Conservation (phyloP, 2,888 invertebrate species). For the Creontiades dilutus region DNA sequence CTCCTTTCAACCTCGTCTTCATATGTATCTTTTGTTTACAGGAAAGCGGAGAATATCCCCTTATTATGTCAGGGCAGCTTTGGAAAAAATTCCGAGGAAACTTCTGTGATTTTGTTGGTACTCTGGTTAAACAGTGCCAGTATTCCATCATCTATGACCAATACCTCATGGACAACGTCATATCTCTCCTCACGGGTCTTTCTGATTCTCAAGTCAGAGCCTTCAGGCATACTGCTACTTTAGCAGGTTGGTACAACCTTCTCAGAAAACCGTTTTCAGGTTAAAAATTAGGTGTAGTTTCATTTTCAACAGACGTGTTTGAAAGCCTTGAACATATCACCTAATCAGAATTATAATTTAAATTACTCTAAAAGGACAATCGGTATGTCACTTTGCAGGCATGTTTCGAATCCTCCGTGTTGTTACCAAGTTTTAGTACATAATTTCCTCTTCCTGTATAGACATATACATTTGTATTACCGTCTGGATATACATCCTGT, state of each 20-base stretch:
- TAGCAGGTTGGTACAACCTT: conserved; percentile 84
- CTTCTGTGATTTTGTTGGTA: conserved; percentile 98
- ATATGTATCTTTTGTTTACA: conserved; percentile 77
- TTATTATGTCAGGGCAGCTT: conserved; percentile 96
- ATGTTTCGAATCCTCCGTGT: no score
- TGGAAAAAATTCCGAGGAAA: conserved; percentile 98
- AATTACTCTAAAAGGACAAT: no score
- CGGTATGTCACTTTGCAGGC: no score
- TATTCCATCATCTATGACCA: conserved; percentile 99
- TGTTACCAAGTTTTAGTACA: no score
- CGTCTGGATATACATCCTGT: no score
- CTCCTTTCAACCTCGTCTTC: background rate
- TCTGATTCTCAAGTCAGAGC: conserved; percentile 98
- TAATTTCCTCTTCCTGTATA: no score
- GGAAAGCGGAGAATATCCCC: conserved; percentile 99
- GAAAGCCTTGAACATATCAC: no score
- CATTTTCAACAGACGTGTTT: background rate
- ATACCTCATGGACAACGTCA: conserved; percentile 99
- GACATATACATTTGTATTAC: no score
- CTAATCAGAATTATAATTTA: no score
- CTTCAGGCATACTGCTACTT: conserved; percentile 94
- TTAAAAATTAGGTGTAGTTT: background rate
- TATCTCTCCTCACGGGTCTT: conserved; percentile 96
- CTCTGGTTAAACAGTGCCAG: conserved; percentile 97
- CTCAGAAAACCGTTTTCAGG: background rate